phyloP scores from a whole-genome alignment of 2,888 invertebrate species.

The Formica aserva region DNA sequence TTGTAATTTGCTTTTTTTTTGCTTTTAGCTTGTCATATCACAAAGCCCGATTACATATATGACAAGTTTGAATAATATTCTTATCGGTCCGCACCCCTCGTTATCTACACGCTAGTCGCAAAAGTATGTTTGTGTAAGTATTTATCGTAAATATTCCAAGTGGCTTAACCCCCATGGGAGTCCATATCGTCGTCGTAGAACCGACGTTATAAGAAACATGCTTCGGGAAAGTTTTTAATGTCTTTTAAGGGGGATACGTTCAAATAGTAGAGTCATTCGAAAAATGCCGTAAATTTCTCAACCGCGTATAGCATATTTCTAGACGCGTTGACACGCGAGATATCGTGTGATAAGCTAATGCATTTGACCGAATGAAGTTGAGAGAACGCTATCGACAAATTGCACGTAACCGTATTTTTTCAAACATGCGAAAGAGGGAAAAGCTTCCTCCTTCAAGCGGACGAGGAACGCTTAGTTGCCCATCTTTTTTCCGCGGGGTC shows the following conservation, averaged over 20 bases:
- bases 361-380: constrained; percentile 9
- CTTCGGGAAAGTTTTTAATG: constrained; percentile 68
- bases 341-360: constrained; percentile 21
- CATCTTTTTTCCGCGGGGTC: constrained; percentile 75
- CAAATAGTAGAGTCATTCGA: constrained; percentile 57
- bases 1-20: not conserved
- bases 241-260: constrained; percentile 63
- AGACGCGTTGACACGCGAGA: constrained; percentile 28
- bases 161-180: constrained; percentile 76
- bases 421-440: constrained; percentile 31
- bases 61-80: constrained; percentile 84
- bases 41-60: constrained; percentile 74
- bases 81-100: constrained; percentile 79
- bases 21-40: not conserved
- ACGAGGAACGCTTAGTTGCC: constrained; percentile 71
- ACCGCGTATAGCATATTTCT: not conserved
- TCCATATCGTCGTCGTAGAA: constrained; percentile 78
- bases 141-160: constrained; percentile 80
- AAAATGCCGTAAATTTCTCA: constrained; percentile 40
- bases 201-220: constrained; percentile 69
- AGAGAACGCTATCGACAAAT: constrained; percentile 24
- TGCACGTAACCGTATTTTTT: constrained; percentile 30
- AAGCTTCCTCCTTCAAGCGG: constrained; percentile 41
- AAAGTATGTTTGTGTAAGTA: constrained; percentile 72
- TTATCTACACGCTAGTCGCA: constrained; percentile 73